Percentiles rank a stretch among this genome's conserved stretches.
phyloP scores from a whole-genome alignment of 2,113 vertebrate genomes.

The Furnarius figulus region DNA sequence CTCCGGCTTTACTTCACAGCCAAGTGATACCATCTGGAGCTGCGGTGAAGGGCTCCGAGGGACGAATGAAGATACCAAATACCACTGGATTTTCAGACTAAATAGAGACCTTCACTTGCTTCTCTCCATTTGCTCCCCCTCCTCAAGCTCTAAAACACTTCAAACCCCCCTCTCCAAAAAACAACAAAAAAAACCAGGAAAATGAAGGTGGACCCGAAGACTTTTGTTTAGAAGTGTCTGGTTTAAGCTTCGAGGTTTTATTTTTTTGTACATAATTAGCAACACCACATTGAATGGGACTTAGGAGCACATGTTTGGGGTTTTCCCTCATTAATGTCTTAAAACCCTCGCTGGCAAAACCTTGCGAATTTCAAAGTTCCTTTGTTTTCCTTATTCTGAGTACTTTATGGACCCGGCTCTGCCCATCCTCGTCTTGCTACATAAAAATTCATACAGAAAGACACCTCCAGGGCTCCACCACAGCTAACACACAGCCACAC shows the following conservation, averaged over 20 bases:
- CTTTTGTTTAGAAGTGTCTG: background rate
- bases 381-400: background rate
- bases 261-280: background rate
- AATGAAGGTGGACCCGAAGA: background rate
- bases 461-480: rapidly evolving
- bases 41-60: background rate
- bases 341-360: background rate
- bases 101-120: background rate
- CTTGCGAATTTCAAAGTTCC: background rate
- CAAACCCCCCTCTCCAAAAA: rapidly evolving
- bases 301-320: background rate
- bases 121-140: background rate
- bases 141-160: background rate
- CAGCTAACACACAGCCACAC: background rate
- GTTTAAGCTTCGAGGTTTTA: background rate
- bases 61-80: background rate
- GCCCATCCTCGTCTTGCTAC: background rate
- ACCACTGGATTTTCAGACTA: background rate
- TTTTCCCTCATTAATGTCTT: background rate
- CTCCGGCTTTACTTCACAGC: background rate
- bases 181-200: rapidly evolving
- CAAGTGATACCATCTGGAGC: background rate
- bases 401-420: background rate
- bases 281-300: background rate
- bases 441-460: background rate